Conservation (phyloP, 2,888 invertebrate genomes). For the Digitonthophagus gazella region DNA sequence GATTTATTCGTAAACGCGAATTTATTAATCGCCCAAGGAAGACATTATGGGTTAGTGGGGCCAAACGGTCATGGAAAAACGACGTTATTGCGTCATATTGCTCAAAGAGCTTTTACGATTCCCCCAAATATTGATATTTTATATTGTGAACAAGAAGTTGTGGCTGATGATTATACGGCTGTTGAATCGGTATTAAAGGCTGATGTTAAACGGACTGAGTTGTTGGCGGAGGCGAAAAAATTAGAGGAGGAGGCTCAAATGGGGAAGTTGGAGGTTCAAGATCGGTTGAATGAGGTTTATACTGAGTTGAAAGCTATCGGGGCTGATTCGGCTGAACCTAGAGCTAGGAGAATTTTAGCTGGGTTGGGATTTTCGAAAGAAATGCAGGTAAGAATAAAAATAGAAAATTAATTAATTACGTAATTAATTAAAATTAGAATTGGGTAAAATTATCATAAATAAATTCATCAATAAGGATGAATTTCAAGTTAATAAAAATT, state of each 20-base stretch:
- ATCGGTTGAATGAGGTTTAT: conserved; percentile 86
- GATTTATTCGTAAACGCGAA: conserved; percentile 96
- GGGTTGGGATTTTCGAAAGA: conserved; percentile 91
- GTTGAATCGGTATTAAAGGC: conserved; percentile 92
- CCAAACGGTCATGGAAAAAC: conserved; percentile 99
- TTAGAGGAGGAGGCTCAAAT: conserved; percentile 73
- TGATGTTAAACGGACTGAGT: conserved; percentile 81
- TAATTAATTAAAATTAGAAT: background rate
- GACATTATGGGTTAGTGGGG: conserved; percentile 96
- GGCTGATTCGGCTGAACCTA: conserved; percentile 96
- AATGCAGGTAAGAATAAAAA: conserved; percentile 82
- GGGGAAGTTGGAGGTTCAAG: conserved; percentile 72
- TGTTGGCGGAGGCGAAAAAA: conserved; percentile 80
- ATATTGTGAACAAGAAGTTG: conserved; percentile 97
- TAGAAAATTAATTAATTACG: background rate
- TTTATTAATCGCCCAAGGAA: conserved; percentile 86
- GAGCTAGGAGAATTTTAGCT: conserved; percentile 92
- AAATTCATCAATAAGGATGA: too few species aligned
- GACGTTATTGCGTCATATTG: conserved; percentile 90
- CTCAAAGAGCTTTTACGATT: conserved; percentile 85
- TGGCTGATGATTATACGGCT: conserved; percentile 90
- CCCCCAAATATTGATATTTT: conserved; percentile 95
- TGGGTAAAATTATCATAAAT: too few species aligned
- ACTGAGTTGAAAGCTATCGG: conserved; percentile 94
- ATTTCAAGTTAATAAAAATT: too few species aligned